Evolutionary conservation across 2,113 vertebrate species (phyloP), one percentile per base, ranked within the genome.

Genomic region (Ceuthmochares aereus): DNA sequence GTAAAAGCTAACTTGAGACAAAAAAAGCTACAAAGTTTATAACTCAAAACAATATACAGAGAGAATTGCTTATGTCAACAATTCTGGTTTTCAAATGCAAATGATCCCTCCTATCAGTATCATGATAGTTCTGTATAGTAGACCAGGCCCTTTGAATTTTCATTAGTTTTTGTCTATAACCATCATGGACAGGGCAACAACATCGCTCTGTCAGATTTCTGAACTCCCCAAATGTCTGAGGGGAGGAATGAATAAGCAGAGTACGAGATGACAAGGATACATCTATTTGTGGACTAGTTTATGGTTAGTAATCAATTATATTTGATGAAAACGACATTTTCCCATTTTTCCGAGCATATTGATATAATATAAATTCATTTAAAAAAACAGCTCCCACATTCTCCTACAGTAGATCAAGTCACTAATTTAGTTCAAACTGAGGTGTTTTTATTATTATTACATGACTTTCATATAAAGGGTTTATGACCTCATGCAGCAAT

Each of bases 1-100:
- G 52, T 94, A 55, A 91, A 95, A 97, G 78, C 51, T 94, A 92
- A 85, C 62, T 69, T 54, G 43, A 47, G 70, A 76, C 58, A 89
- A 80, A 63, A 40, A 92, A 90, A 22, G 21, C 55, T 66, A 55
- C 27, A 83, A 68, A 45, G 22, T 67, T 92, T 75, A 36, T 69
- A 59, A 64, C 29, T 91, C 58, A 25, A 74, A 87, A 73, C 59
- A 84, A 79, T 58, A 84, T 22, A 86, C 51, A 40, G 51, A 68
- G 23, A 89, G 43, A 85, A 77, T 16, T 32, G n/a, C 12, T 91
- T 72, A 30, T 72, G 45, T 86, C 63, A 89, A 87, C 32, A 95
- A 84, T 25, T 34, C 13, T 62, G 34, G 78, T 36, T 47, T 85
- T 76, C 63, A 85, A 93, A 85, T 68, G 59, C n/a, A 90, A 95